Evolutionary conservation across 2,113 vertebrate genomes (phyloP), one percentile per base, ranked within the genome.

Genomic region (Phodopus roborovskii): DNA sequence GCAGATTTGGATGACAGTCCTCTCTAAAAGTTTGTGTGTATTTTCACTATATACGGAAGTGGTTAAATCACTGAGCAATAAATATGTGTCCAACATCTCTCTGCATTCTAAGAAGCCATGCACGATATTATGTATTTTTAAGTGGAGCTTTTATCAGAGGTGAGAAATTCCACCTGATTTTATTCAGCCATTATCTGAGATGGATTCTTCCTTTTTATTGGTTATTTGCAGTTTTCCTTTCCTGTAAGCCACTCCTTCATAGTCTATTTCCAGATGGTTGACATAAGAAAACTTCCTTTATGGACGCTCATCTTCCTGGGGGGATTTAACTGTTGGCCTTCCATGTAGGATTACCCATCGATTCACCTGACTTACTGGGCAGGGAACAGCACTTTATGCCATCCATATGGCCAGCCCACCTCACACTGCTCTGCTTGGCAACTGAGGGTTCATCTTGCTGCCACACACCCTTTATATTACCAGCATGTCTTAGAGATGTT

Each of bases 31-130:
- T 5, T 17, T 84, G 42, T 30, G 4, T n/a, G 0, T 48, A 68
- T 73, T 66, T 88, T 90, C 73, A 58, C 79, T 45, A 75, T 64
- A 79, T 90, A 92, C 36, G 75, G 12, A 91, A 28, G 87, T 15
- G 7, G n/a, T 12, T 56, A 90, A 88, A 77, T 28, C 58, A 22
- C 20, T 73, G 74, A 77, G 10, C 6, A 62, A 50, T 74, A 26
- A 78, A 53, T n/a, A 84, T 16, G 2, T 3, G 22, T 19, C 26
- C 24, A 83, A 28, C 15, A 88, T 58, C 78, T 82, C 66, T 89
- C 33, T 87, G 8, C 42, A 87, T 60, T 83, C 50, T 83, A 58
- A 92, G 24, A 48, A 89, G 30, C 1, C 53, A 0, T 16, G 11
- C 0, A 79, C 30, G 17, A 58, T 78, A 71, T 5, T 78, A 53